These are phyloP conservation scores for Chironomus tepperi DNA, from an alignment of 1,140 invertebrate species.

Conservation along the genomic window DNA sequence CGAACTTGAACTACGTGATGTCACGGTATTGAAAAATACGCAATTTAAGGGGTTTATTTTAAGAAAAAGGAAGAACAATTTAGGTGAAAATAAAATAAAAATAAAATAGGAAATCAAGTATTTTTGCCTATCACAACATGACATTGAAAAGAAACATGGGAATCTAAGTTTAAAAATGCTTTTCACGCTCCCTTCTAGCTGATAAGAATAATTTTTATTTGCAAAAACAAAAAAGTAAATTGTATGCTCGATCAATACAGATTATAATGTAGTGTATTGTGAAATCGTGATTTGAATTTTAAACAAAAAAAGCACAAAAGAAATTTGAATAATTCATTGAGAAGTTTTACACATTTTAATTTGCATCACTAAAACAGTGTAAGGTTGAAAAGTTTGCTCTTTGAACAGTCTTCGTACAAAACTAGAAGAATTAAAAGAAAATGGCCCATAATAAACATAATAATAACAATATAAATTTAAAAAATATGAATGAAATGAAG, in stretches of 20 bases:
- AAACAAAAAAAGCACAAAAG: background rate
- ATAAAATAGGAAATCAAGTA: too few relatives aligned
- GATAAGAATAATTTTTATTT: background rate
- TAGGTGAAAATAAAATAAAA: too few relatives aligned
- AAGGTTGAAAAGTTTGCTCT: too few relatives aligned
- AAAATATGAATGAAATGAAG: background rate
- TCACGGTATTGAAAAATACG: too few relatives aligned
- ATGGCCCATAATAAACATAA: background rate
- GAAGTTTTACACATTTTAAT: background rate
- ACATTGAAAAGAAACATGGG: too few relatives aligned
- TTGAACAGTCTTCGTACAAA: background rate
- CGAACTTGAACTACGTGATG: too few relatives aligned
- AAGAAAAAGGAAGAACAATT: too few relatives aligned
- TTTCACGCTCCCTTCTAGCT: background rate
- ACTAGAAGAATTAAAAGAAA: background rate
- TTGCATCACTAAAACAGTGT: background rate
- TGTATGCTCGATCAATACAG: background rate
- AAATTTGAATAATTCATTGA: background rate
- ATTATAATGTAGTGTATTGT: slow-evolving; percentile 14
- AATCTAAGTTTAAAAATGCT: too few relatives aligned
- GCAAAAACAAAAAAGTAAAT: background rate
- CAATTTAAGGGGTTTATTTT: too few relatives aligned
- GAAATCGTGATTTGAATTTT: background rate
- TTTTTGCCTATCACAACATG: too few relatives aligned
- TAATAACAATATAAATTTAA: background rate